Base-by-base conservation (phyloP, 2,888 invertebrate species). In the Graphium colonna region DNA sequence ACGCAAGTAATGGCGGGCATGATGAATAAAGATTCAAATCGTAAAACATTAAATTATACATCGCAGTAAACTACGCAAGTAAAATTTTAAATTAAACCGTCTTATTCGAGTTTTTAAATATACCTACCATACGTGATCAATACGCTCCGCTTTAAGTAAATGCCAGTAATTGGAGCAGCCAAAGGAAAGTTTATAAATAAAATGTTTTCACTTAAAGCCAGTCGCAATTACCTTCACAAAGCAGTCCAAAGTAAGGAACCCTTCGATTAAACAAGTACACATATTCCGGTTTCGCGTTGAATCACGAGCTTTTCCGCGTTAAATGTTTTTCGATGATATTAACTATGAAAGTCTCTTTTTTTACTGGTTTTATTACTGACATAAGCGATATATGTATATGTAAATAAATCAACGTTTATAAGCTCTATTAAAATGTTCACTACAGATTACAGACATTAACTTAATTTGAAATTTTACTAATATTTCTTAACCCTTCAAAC, bases 81-180 rank as follows among this genome's bases (percentile, higher is more conserved):
- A 28, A 38, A 39, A 43, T 48, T 38, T 48, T 13, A 48, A 48
- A 39, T 39, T n/a, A n/a, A 39, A 49, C 44, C 49, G 12, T 28
- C 44, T 10, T 10, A 21, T 40, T 50, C 54, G 16, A 12, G 52
- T 54, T 50, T n/a, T 50, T 49, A 12, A 45, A 39, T 41, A 33
- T 50, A 31, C 38, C 18, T 43, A 38, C n/a, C n/a, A n/a, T n/a
- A n/a, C 18, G 13, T 45, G 48, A 42, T 40, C 36, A 54, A 43
- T 36, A 52, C 47, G 49, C 55, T 39, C 47, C 53, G 59, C 57
- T 59, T 59, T 59, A 64, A 65, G 67, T 75, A 75, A 80, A 77
- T 78, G 77, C 75, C 78, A 77, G 75, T 80, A 85, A 78, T 74
- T 81, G 74, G 84, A 85, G 77, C 86, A 79, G 68, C 72, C 72